phyloP scores from a whole-genome alignment of 2,888 invertebrate species.

The Hydrotaea diabolus region DNA sequence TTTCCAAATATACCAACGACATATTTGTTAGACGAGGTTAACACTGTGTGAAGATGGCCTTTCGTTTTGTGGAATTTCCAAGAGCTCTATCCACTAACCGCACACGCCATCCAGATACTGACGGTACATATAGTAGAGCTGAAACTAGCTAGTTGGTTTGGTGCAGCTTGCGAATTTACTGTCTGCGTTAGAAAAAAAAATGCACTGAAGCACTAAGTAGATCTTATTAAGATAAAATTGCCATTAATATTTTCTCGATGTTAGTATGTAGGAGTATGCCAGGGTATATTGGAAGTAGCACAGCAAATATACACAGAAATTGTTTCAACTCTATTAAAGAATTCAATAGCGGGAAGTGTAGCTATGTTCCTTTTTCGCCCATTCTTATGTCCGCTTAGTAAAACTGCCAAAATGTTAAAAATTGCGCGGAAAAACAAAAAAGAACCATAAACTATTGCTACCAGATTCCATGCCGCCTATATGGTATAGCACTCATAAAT shows the following conservation, averaged over 20 bases:
- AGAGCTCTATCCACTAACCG: neutral
- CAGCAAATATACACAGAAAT: neutral
- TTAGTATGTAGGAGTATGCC: neutral
- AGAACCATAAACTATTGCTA: neutral
- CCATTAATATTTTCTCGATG: slow-evolving; percentile 52
- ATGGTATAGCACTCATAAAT: neutral
- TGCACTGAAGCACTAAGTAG: slow-evolving; percentile 52
- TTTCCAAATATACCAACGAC: too few species aligned
- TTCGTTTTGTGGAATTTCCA: neutral
- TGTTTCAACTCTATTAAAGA: neutral
- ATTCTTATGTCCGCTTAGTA: neutral
- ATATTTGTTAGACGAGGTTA: too few species aligned
- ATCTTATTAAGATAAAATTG: slow-evolving; percentile 64
- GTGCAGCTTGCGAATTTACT: slow-evolving; percentile 42
- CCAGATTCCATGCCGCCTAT: neutral
- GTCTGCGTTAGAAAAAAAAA: slow-evolving; percentile 14
- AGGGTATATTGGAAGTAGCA: neutral
- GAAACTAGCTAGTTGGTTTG: neutral
- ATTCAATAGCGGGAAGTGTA: neutral
- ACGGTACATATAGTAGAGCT: neutral
- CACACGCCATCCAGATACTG: neutral
- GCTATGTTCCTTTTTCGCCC: neutral
- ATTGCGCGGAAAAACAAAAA: neutral
- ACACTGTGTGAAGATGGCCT: too few species aligned
- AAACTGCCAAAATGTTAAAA: neutral